These are phyloP conservation scores for Sarcophilus harrisii DNA, from an alignment of 2,797 vertebrate genomes.

Conservation along the genomic window DNA sequence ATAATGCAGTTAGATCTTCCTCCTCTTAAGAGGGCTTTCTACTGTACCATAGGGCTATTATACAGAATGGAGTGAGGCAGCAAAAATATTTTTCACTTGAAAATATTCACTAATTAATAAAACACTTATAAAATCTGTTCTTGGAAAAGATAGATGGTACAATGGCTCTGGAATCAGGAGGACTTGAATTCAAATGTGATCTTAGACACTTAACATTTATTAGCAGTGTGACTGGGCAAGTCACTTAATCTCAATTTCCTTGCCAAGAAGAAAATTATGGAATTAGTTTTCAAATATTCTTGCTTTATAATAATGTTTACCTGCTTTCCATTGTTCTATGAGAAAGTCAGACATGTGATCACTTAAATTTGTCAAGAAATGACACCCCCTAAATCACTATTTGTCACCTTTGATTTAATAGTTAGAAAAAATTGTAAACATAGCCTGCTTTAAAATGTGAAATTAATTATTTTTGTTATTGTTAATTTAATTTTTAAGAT, in stretches of 20 bases:
- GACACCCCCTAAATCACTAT: not conserved
- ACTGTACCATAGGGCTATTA: not conserved
- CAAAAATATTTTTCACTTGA: not conserved
- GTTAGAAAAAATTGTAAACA: not conserved
- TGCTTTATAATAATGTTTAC: not conserved
- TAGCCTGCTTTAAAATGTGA: not conserved
- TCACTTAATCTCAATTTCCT: no score
- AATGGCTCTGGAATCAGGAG: no score
- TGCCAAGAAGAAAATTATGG: no score
- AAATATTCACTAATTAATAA: not conserved
- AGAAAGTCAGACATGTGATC: not conserved
- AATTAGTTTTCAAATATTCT: not conserved
- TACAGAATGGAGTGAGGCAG: not conserved
- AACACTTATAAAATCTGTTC: not conserved
- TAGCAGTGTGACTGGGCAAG: no score
- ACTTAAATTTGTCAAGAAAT: not conserved
- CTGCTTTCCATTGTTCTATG: not conserved
- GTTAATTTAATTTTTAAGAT: not conserved
- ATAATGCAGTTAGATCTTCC: not conserved
- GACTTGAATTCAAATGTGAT: no score
- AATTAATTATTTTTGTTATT: not conserved
- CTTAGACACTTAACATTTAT: no score
- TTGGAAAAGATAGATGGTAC: no score
- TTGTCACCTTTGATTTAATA: not conserved
- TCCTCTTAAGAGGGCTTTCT: not conserved